These are phyloP conservation scores for Coregonus suidteri DNA, from an alignment of 2,797 vertebrate species.

Conservation along the genomic window DNA sequence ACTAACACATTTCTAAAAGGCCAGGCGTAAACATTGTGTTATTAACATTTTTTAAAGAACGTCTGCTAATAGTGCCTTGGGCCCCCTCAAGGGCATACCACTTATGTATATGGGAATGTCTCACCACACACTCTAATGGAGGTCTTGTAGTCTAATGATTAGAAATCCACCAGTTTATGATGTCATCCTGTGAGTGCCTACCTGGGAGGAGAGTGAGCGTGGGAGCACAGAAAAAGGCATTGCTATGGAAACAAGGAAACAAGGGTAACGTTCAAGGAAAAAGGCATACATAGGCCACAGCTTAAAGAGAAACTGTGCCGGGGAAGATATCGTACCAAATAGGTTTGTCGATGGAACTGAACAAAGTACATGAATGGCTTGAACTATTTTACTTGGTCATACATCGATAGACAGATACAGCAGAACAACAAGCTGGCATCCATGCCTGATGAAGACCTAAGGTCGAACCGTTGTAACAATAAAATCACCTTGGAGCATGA, in stretches of 20 bases:
- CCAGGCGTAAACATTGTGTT: conserved; percentile 24
- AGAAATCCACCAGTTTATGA: conserved; percentile 62
- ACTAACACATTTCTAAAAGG: conserved; percentile 2
- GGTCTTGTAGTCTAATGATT: conserved; percentile 53
- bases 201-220: conserved; percentile 69
- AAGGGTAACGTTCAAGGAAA: conserved; percentile 65
- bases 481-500: background rate
- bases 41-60: conserved; percentile 31
- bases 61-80: conserved; percentile 43
- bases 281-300: conserved; percentile 44
- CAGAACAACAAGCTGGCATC: background rate
- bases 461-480: background rate
- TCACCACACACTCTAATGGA: conserved; percentile 48
- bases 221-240: conserved; percentile 73
- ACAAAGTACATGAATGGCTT: background rate
- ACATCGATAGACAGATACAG: too few species aligned
- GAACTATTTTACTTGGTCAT: too few species aligned
- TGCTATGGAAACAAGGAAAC: conserved; percentile 82
- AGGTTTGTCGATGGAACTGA: conserved; percentile 39
- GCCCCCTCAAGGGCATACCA: conserved; percentile 61
- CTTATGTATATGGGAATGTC: conserved; percentile 35
- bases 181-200: conserved; percentile 66
- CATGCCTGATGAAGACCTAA: background rate
- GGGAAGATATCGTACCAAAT: conserved; percentile 40
- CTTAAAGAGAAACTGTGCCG: conserved; percentile 46